A percentile compares a stretch with the other conserved stretches of the same genome.
Conservation (phyloP, 2,113 vertebrate genomes). For the Pelecanus crispus region DNA sequence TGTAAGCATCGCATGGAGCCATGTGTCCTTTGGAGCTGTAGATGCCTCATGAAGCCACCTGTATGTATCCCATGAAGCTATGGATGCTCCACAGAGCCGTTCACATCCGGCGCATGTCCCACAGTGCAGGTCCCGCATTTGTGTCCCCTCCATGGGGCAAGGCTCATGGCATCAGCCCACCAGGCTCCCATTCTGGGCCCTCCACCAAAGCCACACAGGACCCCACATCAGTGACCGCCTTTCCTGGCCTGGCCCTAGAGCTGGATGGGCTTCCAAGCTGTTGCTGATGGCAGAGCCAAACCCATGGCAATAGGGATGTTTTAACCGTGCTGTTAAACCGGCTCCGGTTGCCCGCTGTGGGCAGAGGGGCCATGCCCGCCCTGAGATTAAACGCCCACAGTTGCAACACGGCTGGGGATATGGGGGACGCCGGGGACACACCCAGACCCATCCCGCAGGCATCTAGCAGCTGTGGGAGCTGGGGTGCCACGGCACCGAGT, state of each 20-base stretch:
- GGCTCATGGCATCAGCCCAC: background rate
- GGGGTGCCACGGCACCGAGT: accelerated
- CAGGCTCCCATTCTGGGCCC: background rate
- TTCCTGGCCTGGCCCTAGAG: accelerated
- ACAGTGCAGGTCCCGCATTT: accelerated
- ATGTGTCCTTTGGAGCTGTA: background rate
- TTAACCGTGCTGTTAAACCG: background rate
- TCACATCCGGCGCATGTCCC: background rate
- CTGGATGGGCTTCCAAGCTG: accelerated
- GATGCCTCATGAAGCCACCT: too few relatives aligned
- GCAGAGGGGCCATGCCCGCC: background rate
- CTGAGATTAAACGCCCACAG: background rate
- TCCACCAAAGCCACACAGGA: accelerated
- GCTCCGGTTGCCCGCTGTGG: background rate
- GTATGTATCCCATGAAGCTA: too few relatives aligned
- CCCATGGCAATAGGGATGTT: background rate
- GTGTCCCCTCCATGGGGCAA: accelerated
- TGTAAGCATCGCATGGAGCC: accelerated
- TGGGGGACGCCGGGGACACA: accelerated
- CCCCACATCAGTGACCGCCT: accelerated
- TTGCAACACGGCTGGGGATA: background rate
- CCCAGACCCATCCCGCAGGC: background rate
- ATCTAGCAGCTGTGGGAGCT: background rate
- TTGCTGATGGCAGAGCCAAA: background rate
- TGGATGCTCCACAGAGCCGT: too few relatives aligned